Conservation (phyloP, 2,113 vertebrate genomes). For the Sorex araneus region DNA sequence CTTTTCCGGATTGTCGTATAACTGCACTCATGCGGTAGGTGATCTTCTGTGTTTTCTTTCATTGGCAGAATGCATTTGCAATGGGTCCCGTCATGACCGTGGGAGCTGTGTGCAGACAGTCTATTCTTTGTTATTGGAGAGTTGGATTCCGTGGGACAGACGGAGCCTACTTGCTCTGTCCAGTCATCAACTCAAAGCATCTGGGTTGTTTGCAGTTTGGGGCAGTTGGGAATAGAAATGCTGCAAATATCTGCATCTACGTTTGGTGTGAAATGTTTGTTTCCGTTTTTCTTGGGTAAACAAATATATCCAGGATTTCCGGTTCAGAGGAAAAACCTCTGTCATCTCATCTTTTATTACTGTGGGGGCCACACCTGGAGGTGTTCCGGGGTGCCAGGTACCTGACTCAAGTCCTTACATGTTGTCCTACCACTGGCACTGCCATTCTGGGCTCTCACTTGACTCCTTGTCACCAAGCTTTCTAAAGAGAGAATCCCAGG, state of each 20-base stretch:
- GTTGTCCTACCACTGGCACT: no score
- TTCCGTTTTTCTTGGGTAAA: background rate
- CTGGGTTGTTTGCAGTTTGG: background rate
- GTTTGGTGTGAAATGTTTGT: background rate
- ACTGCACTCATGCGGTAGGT: background rate
- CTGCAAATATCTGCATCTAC: background rate
- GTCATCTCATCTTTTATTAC: background rate
- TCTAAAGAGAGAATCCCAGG: slow-evolving; percentile 8
- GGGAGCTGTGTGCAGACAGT: background rate
- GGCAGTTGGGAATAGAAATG: background rate
- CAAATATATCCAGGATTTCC: background rate
- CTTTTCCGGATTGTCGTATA: background rate
- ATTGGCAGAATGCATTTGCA: background rate
- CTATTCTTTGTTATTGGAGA: background rate
- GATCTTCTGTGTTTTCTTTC: background rate
- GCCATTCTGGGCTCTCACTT: no score
- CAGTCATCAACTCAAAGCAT: background rate
- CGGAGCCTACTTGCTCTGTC: background rate
- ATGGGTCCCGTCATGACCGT: background rate
- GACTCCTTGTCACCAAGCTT: background rate
- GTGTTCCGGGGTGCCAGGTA: no score
- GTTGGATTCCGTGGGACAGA: background rate
- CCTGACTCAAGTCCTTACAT: no score
- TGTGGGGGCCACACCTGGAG: no score
- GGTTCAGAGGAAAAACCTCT: background rate